These are phyloP conservation scores for Drosophila elegans DNA, from an alignment of 1,140 invertebrate genomes.

Conservation along the genomic window DNA sequence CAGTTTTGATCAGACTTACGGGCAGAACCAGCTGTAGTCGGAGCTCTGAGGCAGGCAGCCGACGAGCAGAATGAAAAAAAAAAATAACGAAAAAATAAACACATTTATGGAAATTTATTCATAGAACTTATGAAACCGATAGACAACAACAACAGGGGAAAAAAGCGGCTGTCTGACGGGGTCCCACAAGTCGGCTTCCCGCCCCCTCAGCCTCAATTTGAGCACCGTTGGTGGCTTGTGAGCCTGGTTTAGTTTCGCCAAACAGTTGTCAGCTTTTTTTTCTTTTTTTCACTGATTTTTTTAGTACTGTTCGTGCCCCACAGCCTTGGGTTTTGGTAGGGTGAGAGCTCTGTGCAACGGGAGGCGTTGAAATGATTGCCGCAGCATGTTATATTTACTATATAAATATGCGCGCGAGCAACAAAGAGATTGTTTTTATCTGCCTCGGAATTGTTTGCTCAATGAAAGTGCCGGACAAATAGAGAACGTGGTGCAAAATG, in stretches of 20 bases:
- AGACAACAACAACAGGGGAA: constrained; percentile 68
- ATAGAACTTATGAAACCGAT: constrained; percentile 84
- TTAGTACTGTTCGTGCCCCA: constrained; percentile 33
- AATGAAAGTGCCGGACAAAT: constrained; percentile 49
- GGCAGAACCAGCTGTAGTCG: constrained; percentile 56
- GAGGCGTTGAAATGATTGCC: constrained; percentile 59
- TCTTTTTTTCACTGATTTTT: constrained; percentile 31
- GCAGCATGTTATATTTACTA: constrained; percentile 59
- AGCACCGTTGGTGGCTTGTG: constrained; percentile 67
- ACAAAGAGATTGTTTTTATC: constrained; percentile 47
- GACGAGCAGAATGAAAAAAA: constrained; percentile 45
- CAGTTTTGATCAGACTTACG: constrained; percentile 42
- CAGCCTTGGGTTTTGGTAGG: constrained; percentile 51
- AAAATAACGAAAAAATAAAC: constrained; percentile 71
- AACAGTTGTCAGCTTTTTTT: constrained; percentile 64
- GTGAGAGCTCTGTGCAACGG: constrained; percentile 46
- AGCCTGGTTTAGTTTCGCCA: constrained; percentile 79
- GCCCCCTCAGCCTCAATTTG: constrained; percentile 3
- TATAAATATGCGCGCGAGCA: constrained; percentile 48
- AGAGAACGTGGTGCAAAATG: constrained; percentile 33
- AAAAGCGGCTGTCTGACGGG: constrained; percentile 76
- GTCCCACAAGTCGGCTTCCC: constrained; percentile 59
- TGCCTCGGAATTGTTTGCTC: constrained; percentile 41
- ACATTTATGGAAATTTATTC: constrained; percentile 84
- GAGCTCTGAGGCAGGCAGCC: constrained; percentile 68